A percentile compares a stretch with the other conserved stretches of the same genome.
phyloP scores from a whole-genome alignment of 2,888 invertebrate species.

The Panorpa germanica region DNA sequence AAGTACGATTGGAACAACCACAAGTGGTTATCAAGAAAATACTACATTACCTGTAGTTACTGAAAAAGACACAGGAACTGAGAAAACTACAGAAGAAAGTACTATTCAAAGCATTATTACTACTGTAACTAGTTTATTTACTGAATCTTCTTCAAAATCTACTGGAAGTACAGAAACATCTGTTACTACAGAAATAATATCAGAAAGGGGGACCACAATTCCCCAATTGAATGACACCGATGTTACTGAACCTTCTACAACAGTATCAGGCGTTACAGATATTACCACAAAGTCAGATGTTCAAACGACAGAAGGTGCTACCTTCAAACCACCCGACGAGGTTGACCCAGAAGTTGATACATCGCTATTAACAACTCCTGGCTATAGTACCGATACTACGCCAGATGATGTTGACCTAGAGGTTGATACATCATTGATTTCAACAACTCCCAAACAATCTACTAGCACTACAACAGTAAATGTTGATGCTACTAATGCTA shows the following conservation, averaged over 20 bases:
- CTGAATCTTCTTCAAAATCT: neutral
- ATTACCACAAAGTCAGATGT: neutral
- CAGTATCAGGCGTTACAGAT: slow-evolving; percentile 7
- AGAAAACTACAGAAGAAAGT: slow-evolving; percentile 8
- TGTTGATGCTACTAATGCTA: slow-evolving; percentile 8
- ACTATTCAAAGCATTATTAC: neutral
- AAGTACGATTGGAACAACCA: slow-evolving; percentile 13
- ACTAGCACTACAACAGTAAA: slow-evolving; percentile 10
- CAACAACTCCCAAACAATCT: slow-evolving; percentile 3
- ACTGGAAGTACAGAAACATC: slow-evolving; percentile 10
- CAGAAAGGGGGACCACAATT: slow-evolving; percentile 11
- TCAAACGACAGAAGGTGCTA: neutral
- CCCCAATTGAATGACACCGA: slow-evolving; percentile 7
- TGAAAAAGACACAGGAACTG: slow-evolving; percentile 13
- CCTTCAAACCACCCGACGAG: too few relatives aligned
- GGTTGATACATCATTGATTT: neutral
- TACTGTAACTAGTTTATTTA: neutral
- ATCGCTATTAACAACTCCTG: too few relatives aligned
- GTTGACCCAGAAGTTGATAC: too few relatives aligned
- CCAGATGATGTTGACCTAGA: too few relatives aligned
- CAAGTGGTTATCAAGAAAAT: slow-evolving; percentile 3
- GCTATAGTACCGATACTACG: too few relatives aligned
- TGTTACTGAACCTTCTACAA: slow-evolving; percentile 14
- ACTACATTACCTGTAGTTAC: slow-evolving; percentile 2
- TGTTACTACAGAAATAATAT: slow-evolving; percentile 13